Conservation (phyloP, 1,140 invertebrate species). For the Drosophila oshimai region DNA sequence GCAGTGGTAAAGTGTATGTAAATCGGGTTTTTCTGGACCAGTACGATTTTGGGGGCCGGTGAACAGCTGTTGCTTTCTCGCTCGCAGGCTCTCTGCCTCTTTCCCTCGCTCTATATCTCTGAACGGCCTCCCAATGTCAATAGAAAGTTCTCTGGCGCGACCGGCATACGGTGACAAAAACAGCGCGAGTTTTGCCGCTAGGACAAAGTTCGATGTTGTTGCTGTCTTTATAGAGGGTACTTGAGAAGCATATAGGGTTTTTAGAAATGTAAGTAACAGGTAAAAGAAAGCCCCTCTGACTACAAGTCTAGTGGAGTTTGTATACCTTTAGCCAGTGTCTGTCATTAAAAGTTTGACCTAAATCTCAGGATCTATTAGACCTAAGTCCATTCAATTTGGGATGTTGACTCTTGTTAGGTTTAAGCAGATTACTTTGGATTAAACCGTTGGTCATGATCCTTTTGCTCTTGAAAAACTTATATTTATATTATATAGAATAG, state of each 20-base stretch:
- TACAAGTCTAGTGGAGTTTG: not conserved
- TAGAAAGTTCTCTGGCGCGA: constrained; percentile 19
- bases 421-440: too few species aligned
- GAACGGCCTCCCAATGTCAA: not conserved
- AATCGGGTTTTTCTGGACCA: not conserved
- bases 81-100: not conserved
- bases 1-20: not conserved
- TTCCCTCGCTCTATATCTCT: not conserved
- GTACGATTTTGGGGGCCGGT: constrained; percentile 12
- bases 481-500: too few species aligned
- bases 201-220: constrained; percentile 62
- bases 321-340: too few species aligned
- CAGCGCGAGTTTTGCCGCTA: constrained; percentile 25
- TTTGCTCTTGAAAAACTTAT: too few species aligned
- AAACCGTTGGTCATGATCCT: too few species aligned
- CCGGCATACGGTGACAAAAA: constrained; percentile 19
- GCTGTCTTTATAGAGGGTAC: constrained; percentile 30
- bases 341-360: too few species aligned
- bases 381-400: too few species aligned
- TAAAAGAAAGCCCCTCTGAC: not conserved
- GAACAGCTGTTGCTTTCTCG: constrained; percentile 50
- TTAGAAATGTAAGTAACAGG: not conserved
- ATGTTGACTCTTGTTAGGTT: too few species aligned
- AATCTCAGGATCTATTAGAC: too few species aligned
- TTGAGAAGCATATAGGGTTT: not conserved